Evolutionary conservation across 2,797 vertebrate genomes (phyloP).

Genomic region (Prionace glauca): DNA sequence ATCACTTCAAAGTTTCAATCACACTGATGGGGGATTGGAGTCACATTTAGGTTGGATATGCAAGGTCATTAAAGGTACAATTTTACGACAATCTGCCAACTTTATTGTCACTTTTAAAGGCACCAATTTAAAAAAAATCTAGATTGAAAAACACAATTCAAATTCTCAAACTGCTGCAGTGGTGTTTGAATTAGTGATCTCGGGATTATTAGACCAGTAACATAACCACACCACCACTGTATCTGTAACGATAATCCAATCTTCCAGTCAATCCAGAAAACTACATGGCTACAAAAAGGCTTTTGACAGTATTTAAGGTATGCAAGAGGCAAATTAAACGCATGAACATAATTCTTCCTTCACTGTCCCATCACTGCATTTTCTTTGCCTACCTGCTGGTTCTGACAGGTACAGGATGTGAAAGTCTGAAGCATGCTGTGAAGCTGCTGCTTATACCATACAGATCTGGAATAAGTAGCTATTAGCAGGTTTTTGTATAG

Average conservation of each 20-base stretch:
- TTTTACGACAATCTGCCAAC: background rate
- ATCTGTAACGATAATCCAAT: background rate
- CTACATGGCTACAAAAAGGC: background rate
- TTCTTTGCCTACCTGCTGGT: background rate
- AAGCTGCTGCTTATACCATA: background rate
- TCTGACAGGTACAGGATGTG: constrained; percentile 32
- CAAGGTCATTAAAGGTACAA: background rate
- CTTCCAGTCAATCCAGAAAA: background rate
- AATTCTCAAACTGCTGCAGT: background rate
- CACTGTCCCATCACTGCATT: background rate
- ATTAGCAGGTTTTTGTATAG: background rate
- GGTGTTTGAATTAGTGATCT: background rate
- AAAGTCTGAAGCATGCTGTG: background rate
- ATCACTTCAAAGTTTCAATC: background rate
- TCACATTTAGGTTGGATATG: background rate
- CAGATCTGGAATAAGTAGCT: background rate
- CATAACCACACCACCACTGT: background rate
- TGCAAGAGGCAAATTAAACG: background rate
- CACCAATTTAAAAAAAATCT: background rate
- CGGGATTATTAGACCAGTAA: background rate
- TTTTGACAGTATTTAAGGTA: background rate
- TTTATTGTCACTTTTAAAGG: background rate
- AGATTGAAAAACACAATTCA: background rate
- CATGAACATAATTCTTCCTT: background rate
- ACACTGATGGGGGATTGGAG: no score